A percentile compares a stretch with the other conserved stretches of the same genome.
Conservation (phyloP, 2,797 vertebrate species). For the Schizopygopsis malacanthus region DNA sequence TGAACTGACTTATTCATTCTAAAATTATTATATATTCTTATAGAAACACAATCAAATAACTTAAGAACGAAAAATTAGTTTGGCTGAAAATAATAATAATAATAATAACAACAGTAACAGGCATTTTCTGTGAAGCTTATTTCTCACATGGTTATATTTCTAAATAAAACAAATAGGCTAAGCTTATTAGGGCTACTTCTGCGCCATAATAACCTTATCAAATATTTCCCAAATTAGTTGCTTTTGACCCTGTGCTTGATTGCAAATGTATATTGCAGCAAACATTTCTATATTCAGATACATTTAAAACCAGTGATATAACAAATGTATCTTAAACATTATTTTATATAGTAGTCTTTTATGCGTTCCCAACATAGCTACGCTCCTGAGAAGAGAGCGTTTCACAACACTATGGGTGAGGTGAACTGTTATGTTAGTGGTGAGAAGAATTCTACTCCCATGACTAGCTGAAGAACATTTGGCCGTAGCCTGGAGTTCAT, state of each 20-base stretch:
- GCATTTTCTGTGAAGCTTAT: not conserved
- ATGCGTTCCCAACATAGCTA: not conserved
- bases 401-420: not conserved
- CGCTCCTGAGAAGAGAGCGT: not conserved
- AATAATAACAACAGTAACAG: not conserved
- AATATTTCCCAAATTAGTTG: too few species aligned
- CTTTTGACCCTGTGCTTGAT: not conserved
- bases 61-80: not conserved
- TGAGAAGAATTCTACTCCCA: conserved; percentile 9
- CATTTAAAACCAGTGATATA: not conserved
- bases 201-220: not conserved
- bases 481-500: conserved; percentile 65
- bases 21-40: too few species aligned
- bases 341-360: not conserved
- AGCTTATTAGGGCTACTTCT: not conserved
- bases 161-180: too few species aligned
- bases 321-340: not conserved
- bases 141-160: not conserved
- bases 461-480: conserved; percentile 20
- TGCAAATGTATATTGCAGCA: not conserved
- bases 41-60: not conserved
- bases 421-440: not conserved
- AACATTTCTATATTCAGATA: not conserved
- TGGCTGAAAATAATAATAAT: not conserved
- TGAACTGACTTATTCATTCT: not conserved